Evolutionary conservation across 2,797 vertebrate genomes (phyloP), one percentile per base, ranked within the genome.

Genomic region (Bucorvus abyssinicus): DNA sequence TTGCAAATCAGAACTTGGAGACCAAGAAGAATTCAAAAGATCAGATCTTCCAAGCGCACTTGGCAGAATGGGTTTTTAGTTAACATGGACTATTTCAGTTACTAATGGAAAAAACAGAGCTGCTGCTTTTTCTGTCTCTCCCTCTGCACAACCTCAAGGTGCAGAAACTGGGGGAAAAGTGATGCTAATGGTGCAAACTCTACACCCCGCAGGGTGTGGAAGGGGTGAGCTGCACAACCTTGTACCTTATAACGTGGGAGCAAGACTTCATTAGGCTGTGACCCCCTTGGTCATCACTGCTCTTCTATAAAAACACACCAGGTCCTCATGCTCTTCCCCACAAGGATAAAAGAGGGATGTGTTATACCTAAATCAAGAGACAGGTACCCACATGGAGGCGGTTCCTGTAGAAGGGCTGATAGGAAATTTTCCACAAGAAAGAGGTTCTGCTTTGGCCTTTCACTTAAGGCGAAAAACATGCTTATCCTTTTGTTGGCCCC

Each of bases 201-300:
- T 55, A 18, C 45, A 64, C 12, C 30, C 78, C 0, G 0, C 26
- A 32, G 36, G 36, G 17, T 21, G 19, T 81, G 69, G 42, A 32
- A 87, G 44, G 50, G 65, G 44, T 52, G 27, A 38, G 14, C 56
- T 52, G 30, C n/a, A 34, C 10, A 56, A 4, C 52, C 30, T 44
- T 29, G 15, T 47, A 29, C 27, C 26, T 23, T 34, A 14, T 0
- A 56, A 34, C 5, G 2, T 4, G 18, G 15, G 50, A 84, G 47
- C 12, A 47, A 64, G 27, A 65, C 21, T 22, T 42, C 70, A 61
- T 17, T 16, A 65, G 22, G 7, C 16, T 3, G 1, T 45, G 76
- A 26, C 22, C 53, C 40, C 47, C 29, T 52, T n/a, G 26, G 38
- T 55, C 75, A 73, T 26, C 30, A 29, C 29, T 67, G 38, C n/a